Base-by-base conservation (phyloP, 2,888 invertebrate species). In the Drosophila mayaguana region DNA sequence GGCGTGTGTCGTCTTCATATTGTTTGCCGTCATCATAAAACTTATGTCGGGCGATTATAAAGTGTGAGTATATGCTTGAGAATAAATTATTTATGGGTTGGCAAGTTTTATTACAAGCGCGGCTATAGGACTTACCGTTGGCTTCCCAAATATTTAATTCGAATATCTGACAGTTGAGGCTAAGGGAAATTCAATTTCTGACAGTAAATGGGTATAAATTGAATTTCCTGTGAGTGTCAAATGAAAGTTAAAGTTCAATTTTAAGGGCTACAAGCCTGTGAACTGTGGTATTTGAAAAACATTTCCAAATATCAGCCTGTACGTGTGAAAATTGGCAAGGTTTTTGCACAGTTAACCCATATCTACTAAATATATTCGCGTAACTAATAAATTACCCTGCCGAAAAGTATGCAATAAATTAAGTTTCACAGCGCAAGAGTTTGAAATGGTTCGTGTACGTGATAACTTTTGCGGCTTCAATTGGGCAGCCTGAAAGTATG, bases 1-100 rank as follows among this genome's bases (percentile, higher is more conserved):
- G 81, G 94, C 96, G 54, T 96, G 96, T 91, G 95, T 96, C 71
- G 94, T 94, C 53, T 95, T 96, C 90, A 96, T 96, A 69, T 93
- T 96, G 63, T 92, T 96, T 56, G 94, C 96, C 22, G 95, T 96
- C 74, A 94, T 95, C 77, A 73, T 92, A 56, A 92, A 93, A 79
- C 90, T 93, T 22, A 88, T 93, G 81, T 93, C 93, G 54, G 93
- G 93, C 54, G 93, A 93, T 76, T 94, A 95, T 85, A 93, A 94
- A 72, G 95, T 96, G 96, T 96, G 94, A 95, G 96, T 94, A 89
- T n/a, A 20, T 36, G 40, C 8, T 60, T 11, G 45, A 40, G 59
- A 42, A 54, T 54, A 54, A 36, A 16, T 53, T 54, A 54, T 38
- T 40, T 54, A 54, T 54, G 34, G 20, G 32, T 18, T 8, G 12